Evolutionary conservation across 2,888 invertebrate species (phyloP).

Genomic region (Agrotis ipsilon): DNA sequence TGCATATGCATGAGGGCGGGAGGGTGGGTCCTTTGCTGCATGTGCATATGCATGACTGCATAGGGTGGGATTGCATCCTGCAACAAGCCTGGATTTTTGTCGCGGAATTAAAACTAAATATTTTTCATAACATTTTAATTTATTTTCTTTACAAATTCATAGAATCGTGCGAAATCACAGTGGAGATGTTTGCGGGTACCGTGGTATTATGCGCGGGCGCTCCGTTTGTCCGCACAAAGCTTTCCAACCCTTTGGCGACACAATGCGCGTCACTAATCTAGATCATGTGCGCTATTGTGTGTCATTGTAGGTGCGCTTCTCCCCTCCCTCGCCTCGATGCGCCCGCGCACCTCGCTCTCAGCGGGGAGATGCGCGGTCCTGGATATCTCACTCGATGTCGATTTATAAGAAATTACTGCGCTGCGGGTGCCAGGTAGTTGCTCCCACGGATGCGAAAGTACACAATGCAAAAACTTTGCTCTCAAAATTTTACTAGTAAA

Average conservation of each 20-base stretch:
- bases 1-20: too few relatives aligned
- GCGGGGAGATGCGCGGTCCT: conserved; percentile 78
- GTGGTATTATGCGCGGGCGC: conserved; percentile 80
- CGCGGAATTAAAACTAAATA: too few relatives aligned
- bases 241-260: conserved; percentile 89
- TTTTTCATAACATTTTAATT: too few relatives aligned
- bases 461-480: conserved; percentile 84
- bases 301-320: conserved; percentile 75
- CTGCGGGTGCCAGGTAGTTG: conserved; percentile 87
- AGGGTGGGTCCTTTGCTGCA: too few relatives aligned
- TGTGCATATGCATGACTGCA: too few relatives aligned
- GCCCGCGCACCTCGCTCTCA: conserved; percentile 67
- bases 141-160: conserved; percentile 91
- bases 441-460: conserved; percentile 83
- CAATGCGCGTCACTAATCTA: conserved; percentile 91
- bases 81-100: too few relatives aligned
- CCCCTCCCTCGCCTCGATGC: conserved; percentile 30
- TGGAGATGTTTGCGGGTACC: conserved; percentile 86
- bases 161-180: conserved; percentile 88
- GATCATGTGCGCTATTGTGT: conserved; percentile 89
- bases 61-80: too few relatives aligned
- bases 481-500: conserved; percentile 77
- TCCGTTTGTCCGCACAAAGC: conserved; percentile 82
- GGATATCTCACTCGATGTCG: conserved; percentile 90
- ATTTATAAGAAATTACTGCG: conserved; percentile 89